A percentile compares a stretch with the other conserved stretches of the same genome.
These are phyloP conservation scores for Panagrolaimus sp. DNA, from an alignment of 1,140 invertebrate genomes.

Conservation along the genomic window DNA sequence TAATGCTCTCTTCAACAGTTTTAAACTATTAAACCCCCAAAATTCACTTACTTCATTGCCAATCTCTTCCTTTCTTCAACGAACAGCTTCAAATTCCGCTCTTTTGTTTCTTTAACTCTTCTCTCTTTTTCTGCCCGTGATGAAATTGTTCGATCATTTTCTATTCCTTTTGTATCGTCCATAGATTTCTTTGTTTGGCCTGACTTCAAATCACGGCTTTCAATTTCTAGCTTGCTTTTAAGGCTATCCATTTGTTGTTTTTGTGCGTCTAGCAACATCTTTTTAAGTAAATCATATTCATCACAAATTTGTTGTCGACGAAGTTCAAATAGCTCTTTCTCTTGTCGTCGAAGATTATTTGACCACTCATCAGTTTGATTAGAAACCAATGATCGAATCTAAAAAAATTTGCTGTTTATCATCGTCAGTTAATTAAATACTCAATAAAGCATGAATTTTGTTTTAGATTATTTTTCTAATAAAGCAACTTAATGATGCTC, in stretches of 20 bases:
- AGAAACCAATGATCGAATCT: conserved; percentile 65
- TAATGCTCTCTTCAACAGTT: too few species aligned
- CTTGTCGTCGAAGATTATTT: conserved; percentile 76
- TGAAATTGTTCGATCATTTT: conserved; percentile 78
- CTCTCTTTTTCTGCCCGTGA: conserved; percentile 92
- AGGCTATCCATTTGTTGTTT: conserved; percentile 80
- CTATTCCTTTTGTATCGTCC: conserved; percentile 74
- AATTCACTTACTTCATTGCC: conserved; percentile 63
- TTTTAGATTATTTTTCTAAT: too few species aligned
- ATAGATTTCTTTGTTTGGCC: conserved; percentile 90
- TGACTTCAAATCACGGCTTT: conserved; percentile 90
- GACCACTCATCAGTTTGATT: conserved; percentile 91
- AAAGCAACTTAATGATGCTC: too few species aligned
- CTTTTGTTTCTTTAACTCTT: conserved; percentile 80
- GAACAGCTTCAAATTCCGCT: conserved; percentile 98
- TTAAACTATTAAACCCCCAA: too few species aligned
- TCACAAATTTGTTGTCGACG: conserved; percentile 63
- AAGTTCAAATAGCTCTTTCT: conserved; percentile 60
- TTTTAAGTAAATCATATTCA: conserved; percentile 78
- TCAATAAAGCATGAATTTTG: too few species aligned
- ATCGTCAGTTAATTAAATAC: too few species aligned
- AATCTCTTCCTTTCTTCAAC: conserved; percentile 84
- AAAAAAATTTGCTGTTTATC: background rate
- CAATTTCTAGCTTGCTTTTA: conserved; percentile 79
- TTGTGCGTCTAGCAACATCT: conserved; percentile 79